These are phyloP conservation scores for Periparus ater DNA, from an alignment of 2,797 vertebrate species.

Conservation along the genomic window DNA sequence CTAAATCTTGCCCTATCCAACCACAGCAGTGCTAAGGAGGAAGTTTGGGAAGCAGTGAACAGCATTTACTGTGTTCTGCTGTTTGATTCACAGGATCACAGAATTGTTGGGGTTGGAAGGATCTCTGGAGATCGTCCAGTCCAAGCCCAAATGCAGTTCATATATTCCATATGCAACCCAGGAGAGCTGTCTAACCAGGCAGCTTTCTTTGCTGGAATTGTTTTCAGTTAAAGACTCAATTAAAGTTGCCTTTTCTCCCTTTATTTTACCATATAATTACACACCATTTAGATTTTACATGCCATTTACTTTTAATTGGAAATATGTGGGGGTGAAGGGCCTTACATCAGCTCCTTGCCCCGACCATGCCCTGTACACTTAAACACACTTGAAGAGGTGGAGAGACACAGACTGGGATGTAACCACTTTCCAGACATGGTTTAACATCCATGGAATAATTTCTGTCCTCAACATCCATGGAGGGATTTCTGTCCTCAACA, in stretches of 20 bases:
- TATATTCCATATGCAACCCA: fast-evolving
- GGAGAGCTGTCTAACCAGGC: neutral
- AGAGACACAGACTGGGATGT: neutral
- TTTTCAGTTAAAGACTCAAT: neutral
- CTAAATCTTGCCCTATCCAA: neutral
- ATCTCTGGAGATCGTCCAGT: neutral
- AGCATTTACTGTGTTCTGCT: neutral
- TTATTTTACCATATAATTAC: neutral
- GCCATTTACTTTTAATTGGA: neutral
- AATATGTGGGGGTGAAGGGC: neutral
- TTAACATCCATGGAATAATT: neutral
- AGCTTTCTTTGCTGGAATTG: neutral
- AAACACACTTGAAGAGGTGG: neutral
- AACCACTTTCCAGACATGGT: neutral
- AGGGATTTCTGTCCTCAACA: neutral
- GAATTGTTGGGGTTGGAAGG: neutral
- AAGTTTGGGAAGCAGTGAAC: neutral
- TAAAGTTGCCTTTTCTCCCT: neutral
- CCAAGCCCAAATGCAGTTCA: neutral
- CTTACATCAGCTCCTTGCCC: neutral
- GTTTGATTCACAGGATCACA: neutral
- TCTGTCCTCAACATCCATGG: neutral
- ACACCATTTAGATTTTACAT: too few species aligned
- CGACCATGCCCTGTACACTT: neutral
- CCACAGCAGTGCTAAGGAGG: neutral